phyloP scores from a whole-genome alignment of 2,797 vertebrate genomes.

The Paedocypris micromegethes region DNA sequence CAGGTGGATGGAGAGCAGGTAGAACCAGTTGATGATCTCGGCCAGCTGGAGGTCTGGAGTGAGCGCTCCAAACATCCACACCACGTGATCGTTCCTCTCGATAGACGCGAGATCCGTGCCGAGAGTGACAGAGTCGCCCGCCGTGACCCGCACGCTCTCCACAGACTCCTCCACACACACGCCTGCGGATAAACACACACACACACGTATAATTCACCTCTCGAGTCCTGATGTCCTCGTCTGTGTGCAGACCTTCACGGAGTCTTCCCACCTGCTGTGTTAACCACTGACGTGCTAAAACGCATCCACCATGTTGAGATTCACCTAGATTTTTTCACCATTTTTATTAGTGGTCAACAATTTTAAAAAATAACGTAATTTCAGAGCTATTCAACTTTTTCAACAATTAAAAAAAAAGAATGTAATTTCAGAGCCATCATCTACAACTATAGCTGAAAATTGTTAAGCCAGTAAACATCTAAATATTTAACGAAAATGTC shows the following conservation, averaged over 20 bases:
- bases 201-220: background rate
- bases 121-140: constrained; percentile 19
- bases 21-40: constrained; percentile 16
- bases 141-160: constrained; percentile 2
- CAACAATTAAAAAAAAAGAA: no score
- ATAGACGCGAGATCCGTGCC: background rate
- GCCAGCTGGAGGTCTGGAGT: background rate
- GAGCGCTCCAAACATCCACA: constrained; percentile 17
- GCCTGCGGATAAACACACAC: constrained; percentile 5
- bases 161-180: background rate
- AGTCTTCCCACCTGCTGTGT: no score
- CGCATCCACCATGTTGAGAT: background rate
- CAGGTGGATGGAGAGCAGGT: constrained; percentile 11
- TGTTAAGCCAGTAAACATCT: no score
- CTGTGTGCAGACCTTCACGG: no score
- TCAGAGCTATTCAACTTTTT: no score
- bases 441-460: no score
- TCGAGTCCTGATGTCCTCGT: no score
- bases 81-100: background rate
- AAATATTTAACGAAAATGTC: no score
- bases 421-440: no score
- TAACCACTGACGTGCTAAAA: no score
- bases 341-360: background rate
- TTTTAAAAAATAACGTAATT: background rate
- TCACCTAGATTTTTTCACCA: no score